Percentiles rank a stretch among this genome's conserved stretches.
phyloP scores from a whole-genome alignment of 2,888 invertebrate genomes.

The Agonopterix arenella region DNA sequence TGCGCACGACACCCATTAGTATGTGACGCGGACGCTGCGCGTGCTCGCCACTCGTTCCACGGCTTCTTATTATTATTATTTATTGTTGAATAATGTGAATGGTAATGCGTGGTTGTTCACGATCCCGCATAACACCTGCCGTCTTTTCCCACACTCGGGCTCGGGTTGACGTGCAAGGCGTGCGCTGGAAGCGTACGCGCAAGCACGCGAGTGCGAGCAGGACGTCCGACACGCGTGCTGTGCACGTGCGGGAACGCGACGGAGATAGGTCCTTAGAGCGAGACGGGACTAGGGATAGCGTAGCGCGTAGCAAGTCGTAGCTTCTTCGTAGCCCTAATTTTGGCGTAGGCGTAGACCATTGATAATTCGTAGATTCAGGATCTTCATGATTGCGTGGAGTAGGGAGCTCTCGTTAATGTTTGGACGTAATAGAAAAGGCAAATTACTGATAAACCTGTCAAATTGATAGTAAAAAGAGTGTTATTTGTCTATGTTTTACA shows the following conservation, averaged over 20 bases:
- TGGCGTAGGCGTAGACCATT: background rate
- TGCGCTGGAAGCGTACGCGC: slow-evolving; percentile 57
- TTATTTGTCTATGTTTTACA: no score
- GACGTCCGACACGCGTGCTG: slow-evolving; percentile 43
- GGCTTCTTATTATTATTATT: slow-evolving; percentile 77
- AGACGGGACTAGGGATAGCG: slow-evolving; percentile 38
- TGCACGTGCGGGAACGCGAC: slow-evolving; percentile 50
- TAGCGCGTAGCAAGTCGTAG: slow-evolving; percentile 28
- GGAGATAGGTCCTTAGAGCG: slow-evolving; percentile 26
- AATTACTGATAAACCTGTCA: background rate
- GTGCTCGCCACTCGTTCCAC: slow-evolving; percentile 74
- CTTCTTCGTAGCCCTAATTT: slow-evolving; percentile 26
- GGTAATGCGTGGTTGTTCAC: slow-evolving; percentile 77
- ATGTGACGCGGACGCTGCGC: slow-evolving; percentile 64
- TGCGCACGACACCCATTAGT: slow-evolving; percentile 49
- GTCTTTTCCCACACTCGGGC: slow-evolving; percentile 77
- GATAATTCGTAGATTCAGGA: slow-evolving; percentile 13
- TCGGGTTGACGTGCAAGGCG: slow-evolving; percentile 28
- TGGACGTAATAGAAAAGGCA: slow-evolving; percentile 30
- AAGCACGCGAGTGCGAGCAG: slow-evolving; percentile 46
- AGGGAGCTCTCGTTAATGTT: slow-evolving; percentile 22
- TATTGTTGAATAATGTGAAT: slow-evolving; percentile 77
- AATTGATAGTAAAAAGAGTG: no score
- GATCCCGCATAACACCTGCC: slow-evolving; percentile 79
- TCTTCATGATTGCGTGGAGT: slow-evolving; percentile 24